A percentile compares a stretch with the other conserved stretches of the same genome.
phyloP scores from a whole-genome alignment of 2,797 vertebrate genomes.

The Eurystomus glaucurus region DNA sequence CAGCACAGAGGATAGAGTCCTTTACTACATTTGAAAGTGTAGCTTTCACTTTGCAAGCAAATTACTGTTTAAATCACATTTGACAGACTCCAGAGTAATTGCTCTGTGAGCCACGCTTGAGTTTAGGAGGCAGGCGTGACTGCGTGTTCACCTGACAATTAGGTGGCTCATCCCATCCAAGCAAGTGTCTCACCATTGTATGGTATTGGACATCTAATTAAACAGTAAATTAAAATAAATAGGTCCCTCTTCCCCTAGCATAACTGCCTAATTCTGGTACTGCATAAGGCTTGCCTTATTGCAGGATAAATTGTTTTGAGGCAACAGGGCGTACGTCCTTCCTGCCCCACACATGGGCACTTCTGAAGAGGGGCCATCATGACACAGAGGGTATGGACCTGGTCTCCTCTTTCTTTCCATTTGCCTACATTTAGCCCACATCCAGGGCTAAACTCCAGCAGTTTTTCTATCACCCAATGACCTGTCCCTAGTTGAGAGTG shows the following conservation, averaged over 20 bases:
- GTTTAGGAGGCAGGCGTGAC: neutral
- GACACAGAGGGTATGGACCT: accelerated
- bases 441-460: neutral
- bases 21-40: neutral
- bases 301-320: neutral
- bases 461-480: neutral
- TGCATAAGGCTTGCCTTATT: neutral
- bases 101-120: neutral
- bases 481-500: neutral
- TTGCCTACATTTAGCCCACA: neutral
- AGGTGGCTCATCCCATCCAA: neutral
- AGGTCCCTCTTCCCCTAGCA: neutral
- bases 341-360: neutral
- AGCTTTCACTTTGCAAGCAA: slow-evolving; percentile 25
- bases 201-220: slow-evolving; percentile 19
- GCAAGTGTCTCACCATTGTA: neutral
- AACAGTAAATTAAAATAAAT: slow-evolving; percentile 31
- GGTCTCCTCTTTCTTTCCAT: neutral
- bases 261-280: neutral
- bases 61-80: neutral
- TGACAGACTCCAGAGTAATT: slow-evolving; percentile 3
- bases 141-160: neutral
- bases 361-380: neutral
- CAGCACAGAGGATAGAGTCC: neutral
- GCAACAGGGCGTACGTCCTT: neutral